Conservation (phyloP, 2,888 invertebrate species). For the Watsonalla cultraria region DNA sequence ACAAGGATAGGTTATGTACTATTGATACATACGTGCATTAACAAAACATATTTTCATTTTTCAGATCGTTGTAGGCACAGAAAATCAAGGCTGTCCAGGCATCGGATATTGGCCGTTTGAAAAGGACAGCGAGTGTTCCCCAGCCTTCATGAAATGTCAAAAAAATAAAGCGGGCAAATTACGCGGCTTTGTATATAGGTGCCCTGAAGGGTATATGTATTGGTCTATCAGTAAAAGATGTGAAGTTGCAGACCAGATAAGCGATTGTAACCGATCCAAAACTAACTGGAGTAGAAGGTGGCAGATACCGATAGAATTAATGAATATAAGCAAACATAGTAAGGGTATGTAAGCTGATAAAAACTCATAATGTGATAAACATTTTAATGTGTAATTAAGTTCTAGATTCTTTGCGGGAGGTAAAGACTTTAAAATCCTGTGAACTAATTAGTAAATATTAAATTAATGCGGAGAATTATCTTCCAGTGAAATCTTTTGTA, state of each 20-base stretch:
- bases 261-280: conserved; percentile 75
- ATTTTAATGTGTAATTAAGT: no score
- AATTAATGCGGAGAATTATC: no score
- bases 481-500: no score
- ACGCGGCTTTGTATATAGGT: conserved; percentile 85
- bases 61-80: conserved; percentile 81
- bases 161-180: conserved; percentile 67
- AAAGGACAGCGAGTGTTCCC: conserved; percentile 81
- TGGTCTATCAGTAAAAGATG: conserved; percentile 89
- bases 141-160: conserved; percentile 85
- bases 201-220: conserved; percentile 86
- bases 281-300: conserved; percentile 68
- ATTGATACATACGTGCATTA: neutral
- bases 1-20: neutral
- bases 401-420: no score
- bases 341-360: neutral
- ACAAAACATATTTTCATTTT: conserved; percentile 26
- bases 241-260: conserved; percentile 80
- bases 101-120: conserved; percentile 85
- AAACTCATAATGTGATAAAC: neutral
- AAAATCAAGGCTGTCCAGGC: conserved; percentile 79
- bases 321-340: conserved; percentile 33
- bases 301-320: conserved; percentile 77
- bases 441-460: no score
- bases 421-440: no score